Evolutionary conservation across 1,140 invertebrate genomes (phyloP), one percentile per base, ranked within the genome.

Genomic region (Forficula auricularia): DNA sequence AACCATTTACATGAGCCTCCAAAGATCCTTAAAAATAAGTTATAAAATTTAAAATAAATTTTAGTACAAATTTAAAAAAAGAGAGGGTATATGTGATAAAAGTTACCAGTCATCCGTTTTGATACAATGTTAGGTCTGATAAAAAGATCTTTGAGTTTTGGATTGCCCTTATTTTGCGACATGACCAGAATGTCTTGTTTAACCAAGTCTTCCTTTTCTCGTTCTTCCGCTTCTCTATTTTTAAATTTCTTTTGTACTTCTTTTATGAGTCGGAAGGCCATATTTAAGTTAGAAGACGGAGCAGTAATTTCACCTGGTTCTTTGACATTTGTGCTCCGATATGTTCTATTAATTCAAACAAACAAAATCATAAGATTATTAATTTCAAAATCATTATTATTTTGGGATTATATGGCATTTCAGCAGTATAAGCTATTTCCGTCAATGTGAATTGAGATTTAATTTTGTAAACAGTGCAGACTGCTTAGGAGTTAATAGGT

Each of bases 181-280:
- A 98, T 60, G 37, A 98, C 72, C n/a, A 99, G 65, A 6, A 88
- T 92, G 63, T 99, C 96, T 65, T 99, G 96, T 66, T 98, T 97
- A 0, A 99, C 94, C 38, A 98, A 74, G 70, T 89, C 84, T 62
- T 98, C 95, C 52, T 96, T 97, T 61, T 99, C 95, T 49, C 89
- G 77, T 64, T 98, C 94, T 64, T 99, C 95, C 1, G 91, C 90
- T 64, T 98, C 96, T 44, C 94, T 68, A 0, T 90, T 97, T 65
- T 95, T 96, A 57, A 91, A 98, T 57, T 90, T 94, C 60, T 98
- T 97, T 63, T 99, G 96, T 20, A 98, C 90, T 68, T 98, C 95
- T 63, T 99, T 99, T 53, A 99, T 98, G 7, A 98, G 67, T 43
- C 94, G 72, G 60, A 95, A 97, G 1, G 91, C 91, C 20, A 89